Evolutionary conservation across 1,140 invertebrate species (phyloP).

Genomic region (Nasonia vitripennis): DNA sequence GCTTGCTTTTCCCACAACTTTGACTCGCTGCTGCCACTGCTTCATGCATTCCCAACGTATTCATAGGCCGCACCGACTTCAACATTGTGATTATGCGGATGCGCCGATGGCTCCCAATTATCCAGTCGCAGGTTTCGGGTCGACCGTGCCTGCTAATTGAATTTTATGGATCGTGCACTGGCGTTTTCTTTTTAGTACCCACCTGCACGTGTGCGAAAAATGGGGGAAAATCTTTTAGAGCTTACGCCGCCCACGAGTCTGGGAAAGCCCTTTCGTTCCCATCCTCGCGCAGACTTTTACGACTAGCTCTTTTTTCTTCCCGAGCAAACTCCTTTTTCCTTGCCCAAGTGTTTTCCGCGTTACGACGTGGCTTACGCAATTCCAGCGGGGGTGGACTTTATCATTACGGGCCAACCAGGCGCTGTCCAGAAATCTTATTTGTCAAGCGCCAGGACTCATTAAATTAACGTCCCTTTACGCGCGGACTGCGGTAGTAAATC

Average conservation of each 20-base stretch:
- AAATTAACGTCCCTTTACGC: too few species aligned
- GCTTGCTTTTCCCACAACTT: not conserved
- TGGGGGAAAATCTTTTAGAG: slow-evolving; percentile 10
- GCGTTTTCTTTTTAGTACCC: not conserved
- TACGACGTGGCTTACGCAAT: not conserved
- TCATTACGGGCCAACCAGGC: not conserved
- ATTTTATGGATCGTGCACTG: too few species aligned
- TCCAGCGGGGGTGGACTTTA: not conserved
- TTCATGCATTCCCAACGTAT: not conserved
- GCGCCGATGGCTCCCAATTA: not conserved
- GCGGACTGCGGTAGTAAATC: too few species aligned
- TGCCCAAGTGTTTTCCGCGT: not conserved
- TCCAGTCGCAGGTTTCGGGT: too few species aligned
- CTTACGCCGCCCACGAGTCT: not conserved
- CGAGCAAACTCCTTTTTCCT: not conserved
- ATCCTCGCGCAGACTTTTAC: not conserved
- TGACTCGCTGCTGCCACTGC: not conserved
- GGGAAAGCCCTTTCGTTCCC: not conserved
- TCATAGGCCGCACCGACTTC: not conserved
- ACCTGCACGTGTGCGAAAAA: not conserved
- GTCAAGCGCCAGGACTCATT: too few species aligned
- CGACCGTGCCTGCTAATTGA: too few species aligned
- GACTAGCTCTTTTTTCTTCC: not conserved
- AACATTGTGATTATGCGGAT: not conserved
- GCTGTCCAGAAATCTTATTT: too few species aligned